These are phyloP conservation scores for Drosophila oshimai DNA, from an alignment of 1,140 invertebrate genomes.

Conservation along the genomic window DNA sequence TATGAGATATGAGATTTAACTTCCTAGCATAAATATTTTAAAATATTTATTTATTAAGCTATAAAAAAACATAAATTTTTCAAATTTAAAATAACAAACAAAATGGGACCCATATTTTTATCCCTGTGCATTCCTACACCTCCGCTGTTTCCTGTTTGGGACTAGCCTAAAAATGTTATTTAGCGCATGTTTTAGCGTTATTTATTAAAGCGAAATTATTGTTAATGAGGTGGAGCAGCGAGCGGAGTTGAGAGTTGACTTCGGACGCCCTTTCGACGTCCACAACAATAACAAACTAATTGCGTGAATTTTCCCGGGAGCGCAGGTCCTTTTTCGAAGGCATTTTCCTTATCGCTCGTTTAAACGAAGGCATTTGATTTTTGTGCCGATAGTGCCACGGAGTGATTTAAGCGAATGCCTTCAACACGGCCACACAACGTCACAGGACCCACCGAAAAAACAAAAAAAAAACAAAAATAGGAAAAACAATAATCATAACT, in stretches of 20 bases:
- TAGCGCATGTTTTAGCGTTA: slow-evolving; percentile 81
- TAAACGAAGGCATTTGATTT: slow-evolving; percentile 80
- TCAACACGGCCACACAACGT: slow-evolving; percentile 13
- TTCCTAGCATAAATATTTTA: too few species aligned
- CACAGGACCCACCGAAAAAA: background rate
- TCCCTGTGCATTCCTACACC: background rate
- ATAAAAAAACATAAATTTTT: too few species aligned
- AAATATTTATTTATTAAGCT: too few species aligned
- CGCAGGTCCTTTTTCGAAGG: slow-evolving; percentile 37
- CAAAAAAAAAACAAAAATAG: background rate
- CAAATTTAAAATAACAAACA: too few species aligned
- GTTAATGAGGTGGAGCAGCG: slow-evolving; percentile 64
- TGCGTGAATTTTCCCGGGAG: slow-evolving; percentile 64
- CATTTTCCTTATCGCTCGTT: slow-evolving; percentile 68
- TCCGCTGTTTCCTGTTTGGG: background rate
- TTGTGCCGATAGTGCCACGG: slow-evolving; percentile 75
- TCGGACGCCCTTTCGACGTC: slow-evolving; percentile 76
- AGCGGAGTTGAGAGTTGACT: slow-evolving; percentile 37
- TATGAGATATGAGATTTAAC: too few species aligned
- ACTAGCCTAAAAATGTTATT: slow-evolving; percentile 71
- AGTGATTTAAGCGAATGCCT: slow-evolving; percentile 67
- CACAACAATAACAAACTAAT: slow-evolving; percentile 64
- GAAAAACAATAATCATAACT: slow-evolving; percentile 69
- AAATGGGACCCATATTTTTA: too few species aligned
- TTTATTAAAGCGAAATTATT: slow-evolving; percentile 81